A percentile compares a stretch with the other conserved stretches of the same genome.
phyloP scores from a whole-genome alignment of 2,797 vertebrate species.

The Leontocebus nigricollis region DNA sequence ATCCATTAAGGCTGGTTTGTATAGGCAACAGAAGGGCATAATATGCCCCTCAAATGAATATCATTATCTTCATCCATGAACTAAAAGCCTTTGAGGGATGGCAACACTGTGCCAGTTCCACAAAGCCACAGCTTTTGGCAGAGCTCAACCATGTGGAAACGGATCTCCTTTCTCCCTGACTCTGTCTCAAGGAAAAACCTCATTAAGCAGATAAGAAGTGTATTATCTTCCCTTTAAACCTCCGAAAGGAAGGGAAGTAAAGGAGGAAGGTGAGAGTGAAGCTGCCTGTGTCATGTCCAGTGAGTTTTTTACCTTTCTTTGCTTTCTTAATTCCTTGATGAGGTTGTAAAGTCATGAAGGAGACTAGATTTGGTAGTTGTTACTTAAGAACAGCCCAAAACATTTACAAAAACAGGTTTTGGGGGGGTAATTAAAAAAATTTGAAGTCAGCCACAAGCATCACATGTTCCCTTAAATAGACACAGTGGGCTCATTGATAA shows the following conservation, averaged over 20 bases:
- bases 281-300: neutral
- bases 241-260: neutral
- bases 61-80: slow-evolving; percentile 35
- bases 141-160: neutral
- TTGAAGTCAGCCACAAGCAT: neutral
- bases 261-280: no score
- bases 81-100: neutral
- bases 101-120: neutral
- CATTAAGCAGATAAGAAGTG: neutral
- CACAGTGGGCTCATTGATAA: neutral
- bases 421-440: neutral
- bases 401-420: neutral
- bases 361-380: neutral
- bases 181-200: neutral
- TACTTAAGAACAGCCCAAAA: neutral
- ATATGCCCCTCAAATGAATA: slow-evolving; percentile 32
- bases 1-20: slow-evolving; percentile 67
- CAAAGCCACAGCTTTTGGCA: neutral
- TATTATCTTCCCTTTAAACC: neutral
- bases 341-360: neutral
- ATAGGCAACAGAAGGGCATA: slow-evolving; percentile 48
- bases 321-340: neutral
- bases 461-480: neutral
- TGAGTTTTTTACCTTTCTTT: neutral
- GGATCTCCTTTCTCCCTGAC: neutral